Percentiles rank a stretch among this genome's conserved stretches.
phyloP scores from a whole-genome alignment of 2,113 vertebrate species.

The Regulus satrapa region DNA sequence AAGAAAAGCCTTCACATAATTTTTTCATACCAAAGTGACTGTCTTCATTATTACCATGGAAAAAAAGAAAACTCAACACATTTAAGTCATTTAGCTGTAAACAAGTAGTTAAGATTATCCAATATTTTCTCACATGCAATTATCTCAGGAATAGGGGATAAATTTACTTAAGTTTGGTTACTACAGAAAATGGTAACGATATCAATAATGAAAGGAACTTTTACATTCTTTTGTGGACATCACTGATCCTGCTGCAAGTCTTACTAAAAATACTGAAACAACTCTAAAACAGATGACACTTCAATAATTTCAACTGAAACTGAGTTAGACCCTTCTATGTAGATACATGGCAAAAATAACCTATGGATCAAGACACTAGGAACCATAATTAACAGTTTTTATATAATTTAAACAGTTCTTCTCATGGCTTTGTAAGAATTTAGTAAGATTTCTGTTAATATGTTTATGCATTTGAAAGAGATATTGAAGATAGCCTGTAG shows the following conservation, averaged over 20 bases:
- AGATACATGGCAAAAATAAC: not conserved
- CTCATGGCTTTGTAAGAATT: not conserved
- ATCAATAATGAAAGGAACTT: not conserved
- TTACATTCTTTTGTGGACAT: not conserved
- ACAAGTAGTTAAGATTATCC: not conserved
- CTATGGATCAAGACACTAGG: not conserved
- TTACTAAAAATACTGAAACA: not conserved
- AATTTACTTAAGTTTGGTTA: not conserved
- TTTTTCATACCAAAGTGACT: conserved; percentile 2
- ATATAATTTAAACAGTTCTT: not conserved
- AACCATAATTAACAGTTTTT: not conserved
- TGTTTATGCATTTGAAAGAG: not conserved
- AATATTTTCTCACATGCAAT: not conserved
- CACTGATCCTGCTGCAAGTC: not conserved
- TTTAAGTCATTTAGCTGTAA: not conserved
- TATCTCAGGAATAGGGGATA: not conserved
- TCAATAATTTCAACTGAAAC: not conserved
- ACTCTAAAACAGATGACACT: not conserved
- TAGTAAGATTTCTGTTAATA: not conserved
- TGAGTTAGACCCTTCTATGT: not conserved
- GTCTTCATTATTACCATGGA: not conserved
- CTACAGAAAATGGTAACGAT: not conserved
- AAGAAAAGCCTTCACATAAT: conserved; percentile 40
- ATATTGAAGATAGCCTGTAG: not conserved
- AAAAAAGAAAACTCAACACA: not conserved